phyloP scores from a whole-genome alignment of 2,888 invertebrate species.

The Amblyjoppa fuscipennis region DNA sequence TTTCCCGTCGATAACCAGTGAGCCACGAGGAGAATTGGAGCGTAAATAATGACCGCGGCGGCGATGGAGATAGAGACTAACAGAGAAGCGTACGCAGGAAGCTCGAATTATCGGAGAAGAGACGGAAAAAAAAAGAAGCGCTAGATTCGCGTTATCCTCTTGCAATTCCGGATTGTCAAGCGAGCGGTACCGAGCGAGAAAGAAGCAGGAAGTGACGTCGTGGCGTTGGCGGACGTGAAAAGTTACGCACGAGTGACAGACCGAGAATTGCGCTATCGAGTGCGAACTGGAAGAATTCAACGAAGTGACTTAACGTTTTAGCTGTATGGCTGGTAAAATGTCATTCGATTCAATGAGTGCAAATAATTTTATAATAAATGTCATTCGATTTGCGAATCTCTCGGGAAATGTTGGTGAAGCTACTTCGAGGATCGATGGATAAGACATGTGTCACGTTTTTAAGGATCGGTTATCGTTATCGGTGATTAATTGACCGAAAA shows the following conservation, averaged over 20 bases:
- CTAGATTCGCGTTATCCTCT: conserved; percentile 41
- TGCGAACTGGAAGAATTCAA: neutral
- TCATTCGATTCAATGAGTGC: too few relatives aligned
- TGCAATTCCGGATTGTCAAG: conserved; percentile 23
- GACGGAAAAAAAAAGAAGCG: neutral
- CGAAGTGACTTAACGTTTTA: neutral
- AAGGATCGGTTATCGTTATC: too few relatives aligned
- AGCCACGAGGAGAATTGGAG: neutral
- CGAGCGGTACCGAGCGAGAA: conserved; percentile 33
- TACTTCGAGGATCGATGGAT: too few relatives aligned
- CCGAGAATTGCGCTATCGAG: neutral
- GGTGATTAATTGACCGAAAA: too few relatives aligned
- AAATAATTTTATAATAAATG: too few relatives aligned
- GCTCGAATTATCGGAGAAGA: neutral
- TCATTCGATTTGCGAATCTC: too few relatives aligned
- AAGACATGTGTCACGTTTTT: too few relatives aligned
- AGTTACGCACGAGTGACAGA: conserved; percentile 17
- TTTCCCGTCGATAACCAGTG: neutral
- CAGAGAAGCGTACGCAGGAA: neutral
- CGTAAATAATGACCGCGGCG: neutral
- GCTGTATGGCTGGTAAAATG: too few relatives aligned
- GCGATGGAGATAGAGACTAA: neutral
- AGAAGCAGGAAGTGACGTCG: conserved; percentile 42
- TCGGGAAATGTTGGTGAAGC: too few relatives aligned
- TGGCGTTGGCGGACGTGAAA: conserved; percentile 17